A percentile compares a stretch with the other conserved stretches of the same genome.
Conservation (phyloP, 1,140 invertebrate genomes). For the Antheraea pernyi region DNA sequence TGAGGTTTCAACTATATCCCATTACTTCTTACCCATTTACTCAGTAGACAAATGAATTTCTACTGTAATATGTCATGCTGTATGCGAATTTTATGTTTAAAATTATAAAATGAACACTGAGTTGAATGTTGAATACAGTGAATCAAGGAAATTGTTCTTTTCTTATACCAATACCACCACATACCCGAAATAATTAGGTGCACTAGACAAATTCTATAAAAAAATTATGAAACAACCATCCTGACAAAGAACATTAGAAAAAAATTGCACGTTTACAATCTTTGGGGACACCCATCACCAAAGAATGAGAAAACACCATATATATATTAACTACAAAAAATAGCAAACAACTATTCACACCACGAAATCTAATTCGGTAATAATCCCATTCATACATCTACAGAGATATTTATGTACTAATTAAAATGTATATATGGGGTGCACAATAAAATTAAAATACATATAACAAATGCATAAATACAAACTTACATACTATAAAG, state of each 20-base stretch:
- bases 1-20: too few species aligned
- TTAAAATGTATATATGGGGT: slow-evolving; percentile 53
- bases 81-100: too few species aligned
- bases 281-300: slow-evolving; percentile 11
- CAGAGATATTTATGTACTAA: slow-evolving; percentile 44
- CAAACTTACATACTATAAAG: neutral
- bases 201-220: slow-evolving; percentile 2
- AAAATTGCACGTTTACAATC: neutral
- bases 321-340: slow-evolving; percentile 16
- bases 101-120: too few species aligned
- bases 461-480: slow-evolving; percentile 15
- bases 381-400: slow-evolving; percentile 35
- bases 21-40: too few species aligned
- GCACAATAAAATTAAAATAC: slow-evolving; percentile 19
- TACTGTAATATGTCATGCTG: too few species aligned
- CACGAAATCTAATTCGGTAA: slow-evolving; percentile 13
- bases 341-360: slow-evolving; percentile 38
- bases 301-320: neutral
- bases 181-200: neutral
- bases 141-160: too few species aligned
- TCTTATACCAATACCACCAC: too few species aligned
- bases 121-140: too few species aligned
- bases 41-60: too few species aligned
- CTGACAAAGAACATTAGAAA: neutral
- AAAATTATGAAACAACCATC: slow-evolving; percentile 5